These are phyloP conservation scores for Aphis gossypii DNA, from an alignment of 1,140 invertebrate species.

Conservation along the genomic window DNA sequence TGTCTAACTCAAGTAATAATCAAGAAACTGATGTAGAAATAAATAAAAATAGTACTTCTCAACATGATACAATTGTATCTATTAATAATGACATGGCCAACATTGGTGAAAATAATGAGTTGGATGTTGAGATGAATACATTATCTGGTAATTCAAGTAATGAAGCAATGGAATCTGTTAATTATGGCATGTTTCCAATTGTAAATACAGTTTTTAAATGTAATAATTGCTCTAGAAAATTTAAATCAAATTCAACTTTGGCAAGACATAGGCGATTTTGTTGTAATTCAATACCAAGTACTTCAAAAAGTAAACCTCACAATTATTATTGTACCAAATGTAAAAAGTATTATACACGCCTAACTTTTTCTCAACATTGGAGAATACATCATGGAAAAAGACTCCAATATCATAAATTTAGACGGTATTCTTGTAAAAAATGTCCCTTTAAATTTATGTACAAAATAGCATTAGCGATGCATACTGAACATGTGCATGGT, in stretches of 20 bases:
- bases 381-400: conserved; percentile 27
- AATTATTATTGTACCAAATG: conserved; percentile 53
- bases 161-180: background rate
- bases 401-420: conserved; percentile 11
- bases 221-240: conserved; percentile 29
- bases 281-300: background rate
- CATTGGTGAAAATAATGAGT: background rate
- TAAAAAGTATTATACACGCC: conserved; percentile 20
- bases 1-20: no score
- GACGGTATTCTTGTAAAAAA: background rate
- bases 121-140: background rate
- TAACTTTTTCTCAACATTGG: conserved; percentile 25
- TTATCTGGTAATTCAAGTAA: background rate
- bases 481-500: conserved; percentile 18
- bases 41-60: background rate
- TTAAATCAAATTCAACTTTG: background rate
- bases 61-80: background rate
- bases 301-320: background rate
- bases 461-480: conserved; percentile 37
- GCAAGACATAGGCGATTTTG: background rate
- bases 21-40: background rate
- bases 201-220: background rate
- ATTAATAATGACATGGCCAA: background rate
- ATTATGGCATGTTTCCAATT: background rate
- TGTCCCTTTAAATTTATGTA: conserved; percentile 3